These are phyloP conservation scores for Bibio marci DNA, from an alignment of 2,888 invertebrate genomes.

Conservation along the genomic window DNA sequence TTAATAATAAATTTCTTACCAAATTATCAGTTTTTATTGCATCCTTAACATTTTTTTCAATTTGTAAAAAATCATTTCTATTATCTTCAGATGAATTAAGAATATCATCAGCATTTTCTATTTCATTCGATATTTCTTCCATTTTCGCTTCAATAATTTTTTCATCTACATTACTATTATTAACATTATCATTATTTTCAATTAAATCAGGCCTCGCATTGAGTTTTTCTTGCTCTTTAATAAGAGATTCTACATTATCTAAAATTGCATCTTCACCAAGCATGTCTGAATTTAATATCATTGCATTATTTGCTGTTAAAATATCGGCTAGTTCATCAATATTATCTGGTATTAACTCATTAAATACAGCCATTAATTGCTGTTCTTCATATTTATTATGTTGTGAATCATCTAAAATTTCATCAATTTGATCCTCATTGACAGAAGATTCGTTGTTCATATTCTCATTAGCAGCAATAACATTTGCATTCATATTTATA, in stretches of 20 bases:
- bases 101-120: not conserved
- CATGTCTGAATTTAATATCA: slow-evolving; percentile 18
- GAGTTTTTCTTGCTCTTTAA: slow-evolving; percentile 13
- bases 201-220: not conserved
- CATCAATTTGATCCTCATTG: no score
- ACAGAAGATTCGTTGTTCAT: slow-evolving; percentile 11
- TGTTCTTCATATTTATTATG: slow-evolving; percentile 22
- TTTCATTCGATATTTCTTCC: not conserved
- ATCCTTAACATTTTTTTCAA: not conserved
- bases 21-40: not conserved
- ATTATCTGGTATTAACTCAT: slow-evolving; percentile 22
- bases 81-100: not conserved
- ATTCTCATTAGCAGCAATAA: slow-evolving; percentile 4
- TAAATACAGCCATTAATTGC: slow-evolving; percentile 25
- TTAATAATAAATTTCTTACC: no score
- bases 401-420: slow-evolving; percentile 3
- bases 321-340: slow-evolving; percentile 26
- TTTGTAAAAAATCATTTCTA: not conserved
- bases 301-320: slow-evolving; percentile 16
- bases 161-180: no score
- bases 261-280: slow-evolving; percentile 25
- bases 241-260: slow-evolving; percentile 18
- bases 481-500: not conserved
- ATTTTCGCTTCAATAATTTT: no score
- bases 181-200: no score